Base-by-base conservation (phyloP, 2,888 invertebrate genomes). In the Cataglyphis altisquamis region DNA sequence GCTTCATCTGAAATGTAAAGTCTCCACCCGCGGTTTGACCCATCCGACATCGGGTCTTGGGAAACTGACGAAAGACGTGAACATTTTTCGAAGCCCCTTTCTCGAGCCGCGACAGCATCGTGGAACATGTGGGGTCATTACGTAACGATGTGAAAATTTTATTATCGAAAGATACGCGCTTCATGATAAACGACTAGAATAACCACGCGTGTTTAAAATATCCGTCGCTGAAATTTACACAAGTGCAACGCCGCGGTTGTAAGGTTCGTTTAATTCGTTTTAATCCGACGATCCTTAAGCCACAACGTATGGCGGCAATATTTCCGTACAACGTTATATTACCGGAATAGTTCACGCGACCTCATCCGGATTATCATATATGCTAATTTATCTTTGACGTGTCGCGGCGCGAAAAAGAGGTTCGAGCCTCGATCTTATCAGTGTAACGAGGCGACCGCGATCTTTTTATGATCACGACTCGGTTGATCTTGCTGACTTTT, bases 1-100 rank as follows among this genome's bases (percentile, higher is more conserved):
- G 73, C 87, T 90, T 90, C 85, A 93, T 92, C 91, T 92, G 90
- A 92, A 93, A 92, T 93, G 91, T 91, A 91, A 92, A 93, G 91
- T 91, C 90, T 81, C 85, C 86, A 78, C 29, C 89, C 84, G 85
- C 85, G 73, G 85, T 74, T 89, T 91, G 91, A 91, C 92, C 91
- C 84, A 87, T 55, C 84, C 74, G 82, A 52, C 39, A 63, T n/a
- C 70, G 80, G 88, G 89, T 89, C 92, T 90, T 92, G 91, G 90
- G 91, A 92, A 92, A 90, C 91, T 88, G 87, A 87, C 84, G 89
- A 89, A 90, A 88, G 85, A 84, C 82, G 55, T 57, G 73, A 15
- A 15, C 15, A n/a, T 60, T 57, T 67, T 73, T 63, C 48, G 25
- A 52, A 48, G n/a, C 3, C 45, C 8, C 10, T 21, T 18, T 36